phyloP scores from a whole-genome alignment of 2,113 vertebrate species.

The Dromaius novaehollandiae region DNA sequence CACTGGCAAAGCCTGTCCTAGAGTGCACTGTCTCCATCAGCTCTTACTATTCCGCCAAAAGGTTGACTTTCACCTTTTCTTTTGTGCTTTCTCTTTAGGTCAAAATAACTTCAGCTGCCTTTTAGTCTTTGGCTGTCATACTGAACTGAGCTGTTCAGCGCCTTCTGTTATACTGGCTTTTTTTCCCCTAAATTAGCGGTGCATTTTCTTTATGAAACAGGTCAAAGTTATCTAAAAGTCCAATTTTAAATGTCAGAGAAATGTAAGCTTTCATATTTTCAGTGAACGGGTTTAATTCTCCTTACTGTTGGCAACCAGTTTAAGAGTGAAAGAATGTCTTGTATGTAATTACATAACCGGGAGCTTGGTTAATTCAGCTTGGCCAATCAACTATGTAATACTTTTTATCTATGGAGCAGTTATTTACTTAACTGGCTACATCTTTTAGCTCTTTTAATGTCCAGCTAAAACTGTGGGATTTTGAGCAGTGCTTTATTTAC shows the following conservation, averaged over 20 bases:
- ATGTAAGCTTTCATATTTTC: background rate
- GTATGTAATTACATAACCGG: background rate
- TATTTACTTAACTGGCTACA: slow-evolving; percentile 4
- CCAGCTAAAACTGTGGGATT: background rate
- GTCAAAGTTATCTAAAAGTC: background rate
- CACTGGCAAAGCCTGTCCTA: background rate
- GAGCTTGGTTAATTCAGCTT: background rate
- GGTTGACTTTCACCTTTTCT: background rate
- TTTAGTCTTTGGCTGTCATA: background rate
- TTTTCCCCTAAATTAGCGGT: background rate
- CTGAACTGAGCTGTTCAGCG: background rate
- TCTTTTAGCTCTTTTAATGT: background rate
- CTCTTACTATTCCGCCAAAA: background rate
- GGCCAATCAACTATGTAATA: background rate
- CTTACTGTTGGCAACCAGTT: background rate
- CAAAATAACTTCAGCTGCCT: background rate
- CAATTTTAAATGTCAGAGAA: background rate
- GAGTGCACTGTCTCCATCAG: background rate
- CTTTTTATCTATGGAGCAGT: slow-evolving; percentile 8
- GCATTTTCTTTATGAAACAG: background rate
- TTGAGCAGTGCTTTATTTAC: background rate
- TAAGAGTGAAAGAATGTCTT: slow-evolving; percentile 31
- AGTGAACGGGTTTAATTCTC: background rate
- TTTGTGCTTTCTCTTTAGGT: background rate
- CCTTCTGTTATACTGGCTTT: background rate